These are phyloP conservation scores for Eumerus sabulonum DNA, from an alignment of 2,888 invertebrate genomes.

Conservation along the genomic window DNA sequence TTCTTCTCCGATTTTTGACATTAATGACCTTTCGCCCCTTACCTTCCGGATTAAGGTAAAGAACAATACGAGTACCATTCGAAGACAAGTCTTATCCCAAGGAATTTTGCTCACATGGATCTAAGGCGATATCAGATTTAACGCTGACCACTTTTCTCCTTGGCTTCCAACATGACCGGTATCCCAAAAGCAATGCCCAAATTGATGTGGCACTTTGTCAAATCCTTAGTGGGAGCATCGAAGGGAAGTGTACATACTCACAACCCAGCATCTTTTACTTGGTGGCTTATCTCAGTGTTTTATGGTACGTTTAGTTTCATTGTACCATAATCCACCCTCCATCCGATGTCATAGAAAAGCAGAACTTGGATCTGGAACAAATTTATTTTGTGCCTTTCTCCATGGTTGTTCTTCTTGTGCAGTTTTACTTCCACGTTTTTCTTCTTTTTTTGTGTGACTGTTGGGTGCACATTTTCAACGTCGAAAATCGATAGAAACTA, in stretches of 20 bases:
- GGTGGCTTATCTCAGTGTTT: conserved; percentile 67
- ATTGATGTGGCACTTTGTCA: conserved; percentile 69
- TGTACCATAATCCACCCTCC: conserved; percentile 61
- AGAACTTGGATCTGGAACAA: conserved; percentile 58
- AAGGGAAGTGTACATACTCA: conserved; percentile 47
- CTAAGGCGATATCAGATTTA: conserved; percentile 64
- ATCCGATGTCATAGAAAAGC: conserved; percentile 42
- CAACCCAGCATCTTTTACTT: conserved; percentile 37
- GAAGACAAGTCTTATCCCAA: conserved; percentile 58
- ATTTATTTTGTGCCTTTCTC: conserved; percentile 32
- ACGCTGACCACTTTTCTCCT: conserved; percentile 62
- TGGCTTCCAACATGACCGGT: conserved; percentile 40
- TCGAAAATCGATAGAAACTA: conserved; percentile 53
- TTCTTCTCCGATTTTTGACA: conserved; percentile 36
- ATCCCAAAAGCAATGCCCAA: conserved; percentile 53
- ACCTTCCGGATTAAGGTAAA: too few relatives aligned
- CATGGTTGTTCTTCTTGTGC: conserved; percentile 12
- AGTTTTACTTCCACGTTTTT: conserved; percentile 25
- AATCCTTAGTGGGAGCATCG: conserved; percentile 57
- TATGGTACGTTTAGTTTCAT: conserved; percentile 68
- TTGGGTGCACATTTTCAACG: conserved; percentile 43
- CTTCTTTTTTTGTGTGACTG: conserved; percentile 2
- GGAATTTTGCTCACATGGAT: conserved; percentile 67
- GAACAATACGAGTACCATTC: too few relatives aligned
- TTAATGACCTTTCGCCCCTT: too few relatives aligned